Evolutionary conservation across 2,888 invertebrate genomes (phyloP).

Genomic region (Celastrina argiolus): DNA sequence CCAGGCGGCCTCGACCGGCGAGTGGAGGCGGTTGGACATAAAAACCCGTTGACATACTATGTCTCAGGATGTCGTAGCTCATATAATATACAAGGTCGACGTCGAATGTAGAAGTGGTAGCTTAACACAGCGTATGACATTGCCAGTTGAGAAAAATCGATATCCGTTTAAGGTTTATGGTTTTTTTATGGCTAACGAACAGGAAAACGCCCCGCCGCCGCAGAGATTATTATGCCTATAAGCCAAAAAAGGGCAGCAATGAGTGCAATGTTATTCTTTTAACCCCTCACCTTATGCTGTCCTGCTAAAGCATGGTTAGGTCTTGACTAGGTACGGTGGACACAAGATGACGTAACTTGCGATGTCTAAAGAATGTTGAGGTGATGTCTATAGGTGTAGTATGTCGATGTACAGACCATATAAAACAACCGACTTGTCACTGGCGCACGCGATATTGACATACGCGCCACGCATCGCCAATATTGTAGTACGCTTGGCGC

Average conservation of each 20-base stretch:
- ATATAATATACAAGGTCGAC: background rate
- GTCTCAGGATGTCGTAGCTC: background rate
- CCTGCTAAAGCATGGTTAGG: too few species aligned
- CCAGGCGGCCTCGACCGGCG: background rate
- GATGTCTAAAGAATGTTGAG: too few species aligned
- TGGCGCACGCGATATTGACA: conserved; percentile 8
- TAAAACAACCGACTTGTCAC: conserved; percentile 2
- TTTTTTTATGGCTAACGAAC: too few species aligned
- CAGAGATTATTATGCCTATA: too few species aligned
- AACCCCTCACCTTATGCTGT: too few species aligned
- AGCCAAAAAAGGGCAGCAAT: too few species aligned
- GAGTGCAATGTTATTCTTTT: too few species aligned
- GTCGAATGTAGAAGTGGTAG: background rate
- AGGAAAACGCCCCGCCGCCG: too few species aligned
- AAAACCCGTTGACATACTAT: background rate
- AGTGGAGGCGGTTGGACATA: background rate
- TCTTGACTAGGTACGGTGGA: too few species aligned
- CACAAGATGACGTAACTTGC: too few species aligned
- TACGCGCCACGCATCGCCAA: background rate
- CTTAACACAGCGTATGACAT: background rate
- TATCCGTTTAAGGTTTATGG: too few species aligned
- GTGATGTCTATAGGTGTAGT: background rate
- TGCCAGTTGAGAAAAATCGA: background rate
- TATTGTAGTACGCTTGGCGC: background rate
- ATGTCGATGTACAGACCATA: background rate